A percentile compares a stretch with the other conserved stretches of the same genome.
These are phyloP conservation scores for Oscheius myriophilus DNA, from an alignment of 2,888 invertebrate genomes.

Conservation along the genomic window DNA sequence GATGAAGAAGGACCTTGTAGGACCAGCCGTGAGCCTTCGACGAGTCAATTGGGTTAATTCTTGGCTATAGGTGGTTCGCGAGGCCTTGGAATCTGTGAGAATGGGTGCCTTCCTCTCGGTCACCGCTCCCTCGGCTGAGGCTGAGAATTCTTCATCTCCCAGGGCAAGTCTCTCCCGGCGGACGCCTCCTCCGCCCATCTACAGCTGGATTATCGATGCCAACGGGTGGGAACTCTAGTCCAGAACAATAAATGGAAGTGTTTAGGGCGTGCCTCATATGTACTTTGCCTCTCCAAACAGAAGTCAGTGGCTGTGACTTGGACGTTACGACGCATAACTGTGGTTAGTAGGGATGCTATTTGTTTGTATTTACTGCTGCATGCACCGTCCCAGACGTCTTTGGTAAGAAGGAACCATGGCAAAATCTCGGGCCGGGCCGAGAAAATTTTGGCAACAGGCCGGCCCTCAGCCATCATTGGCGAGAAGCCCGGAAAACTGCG, in stretches of 20 bases:
- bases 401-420: too few species aligned
- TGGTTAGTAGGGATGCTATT: slow-evolving; percentile 20
- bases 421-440: too few species aligned
- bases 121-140: slow-evolving; percentile 2
- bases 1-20: slow-evolving; percentile 5
- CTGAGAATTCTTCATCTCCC: slow-evolving; percentile 7
- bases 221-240: slow-evolving; percentile 30
- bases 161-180: slow-evolving; percentile 22
- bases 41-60: slow-evolving; percentile 1
- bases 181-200: slow-evolving; percentile 27
- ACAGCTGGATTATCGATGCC: slow-evolving; percentile 48
- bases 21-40: neutral
- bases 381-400: too few species aligned
- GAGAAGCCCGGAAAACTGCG: too few species aligned
- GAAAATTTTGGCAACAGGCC: too few species aligned
- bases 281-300: slow-evolving; percentile 41
- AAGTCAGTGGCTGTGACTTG: slow-evolving; percentile 38
- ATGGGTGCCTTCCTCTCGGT: slow-evolving; percentile 10
- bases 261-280: slow-evolving; percentile 54
- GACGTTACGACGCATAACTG: slow-evolving; percentile 40
- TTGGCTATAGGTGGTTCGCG: slow-evolving; percentile 23
- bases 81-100: slow-evolving; percentile 9
- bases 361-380: neutral
- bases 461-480: too few species aligned
- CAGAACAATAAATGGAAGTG: neutral